A percentile compares a stretch with the other conserved stretches of the same genome.
Evolutionary conservation across 2,797 vertebrate species (phyloP).

Genomic region (Vireo griseus): DNA sequence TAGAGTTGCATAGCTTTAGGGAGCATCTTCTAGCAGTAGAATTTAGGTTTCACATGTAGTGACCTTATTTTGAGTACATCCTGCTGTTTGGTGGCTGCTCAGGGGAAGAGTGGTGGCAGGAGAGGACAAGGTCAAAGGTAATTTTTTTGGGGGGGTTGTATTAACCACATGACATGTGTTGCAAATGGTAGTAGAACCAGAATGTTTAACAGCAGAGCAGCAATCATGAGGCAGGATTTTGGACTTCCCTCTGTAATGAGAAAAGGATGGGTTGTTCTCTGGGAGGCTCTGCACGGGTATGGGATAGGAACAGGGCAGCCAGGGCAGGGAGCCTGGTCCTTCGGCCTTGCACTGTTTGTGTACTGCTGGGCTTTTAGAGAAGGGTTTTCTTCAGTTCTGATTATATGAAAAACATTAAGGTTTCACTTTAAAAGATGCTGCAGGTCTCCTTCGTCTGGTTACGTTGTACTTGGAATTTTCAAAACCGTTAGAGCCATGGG

Average conservation of each 20-base stretch:
- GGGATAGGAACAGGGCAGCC: fast-evolving
- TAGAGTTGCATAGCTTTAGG: not conserved
- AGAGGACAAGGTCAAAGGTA: not conserved
- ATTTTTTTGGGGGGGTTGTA: fast-evolving
- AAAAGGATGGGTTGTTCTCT: not conserved
- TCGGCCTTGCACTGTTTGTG: fast-evolving
- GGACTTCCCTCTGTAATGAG: not conserved
- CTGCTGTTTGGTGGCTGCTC: not conserved
- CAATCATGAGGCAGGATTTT: not conserved
- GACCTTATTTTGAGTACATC: not conserved
- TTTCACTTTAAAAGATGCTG: not conserved
- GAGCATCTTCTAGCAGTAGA: not conserved
- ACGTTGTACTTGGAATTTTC: not conserved
- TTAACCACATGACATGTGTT: not conserved
- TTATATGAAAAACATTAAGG: not conserved
- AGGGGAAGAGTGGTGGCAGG: not conserved
- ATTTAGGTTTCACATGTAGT: not conserved
- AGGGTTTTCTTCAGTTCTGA: not conserved
- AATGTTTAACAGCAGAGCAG: not conserved
- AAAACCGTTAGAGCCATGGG: fast-evolving
- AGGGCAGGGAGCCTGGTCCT: not conserved
- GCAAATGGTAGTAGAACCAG: not conserved
- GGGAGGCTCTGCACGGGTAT: not conserved
- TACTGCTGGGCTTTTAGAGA: not conserved
- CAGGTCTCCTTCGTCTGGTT: not conserved